Percentiles rank a stretch among this genome's conserved stretches.
Conservation (phyloP, 2,113 vertebrate genomes). For the Campylomormyrus tamandua region DNA sequence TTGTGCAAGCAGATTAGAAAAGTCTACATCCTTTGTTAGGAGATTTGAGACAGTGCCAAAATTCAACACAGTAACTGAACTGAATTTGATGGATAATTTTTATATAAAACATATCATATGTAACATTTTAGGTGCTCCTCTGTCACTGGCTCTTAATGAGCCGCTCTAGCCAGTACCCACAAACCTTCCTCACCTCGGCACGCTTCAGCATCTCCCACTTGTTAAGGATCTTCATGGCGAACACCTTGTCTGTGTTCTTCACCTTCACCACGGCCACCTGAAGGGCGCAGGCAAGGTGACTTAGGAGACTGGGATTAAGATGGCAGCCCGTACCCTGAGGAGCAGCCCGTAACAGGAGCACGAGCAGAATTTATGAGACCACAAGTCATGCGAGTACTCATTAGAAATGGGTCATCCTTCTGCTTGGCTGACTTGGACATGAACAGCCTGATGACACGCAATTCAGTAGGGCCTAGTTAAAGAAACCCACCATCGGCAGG, state of each 20-base stretch:
- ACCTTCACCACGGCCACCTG: constrained; percentile 98
- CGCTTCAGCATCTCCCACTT: constrained; percentile 99
- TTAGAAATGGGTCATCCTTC: not conserved
- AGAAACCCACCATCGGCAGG: not conserved
- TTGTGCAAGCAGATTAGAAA: not conserved
- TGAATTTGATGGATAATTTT: not conserved
- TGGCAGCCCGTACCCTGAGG: not conserved
- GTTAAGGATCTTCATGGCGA: constrained; percentile 98
- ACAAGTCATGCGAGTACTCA: not conserved
- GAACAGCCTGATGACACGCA: not conserved
- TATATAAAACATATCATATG: not conserved
- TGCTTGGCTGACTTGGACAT: not conserved
- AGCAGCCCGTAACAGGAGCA: not conserved
- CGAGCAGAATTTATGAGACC: not conserved
- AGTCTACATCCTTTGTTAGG: not conserved
- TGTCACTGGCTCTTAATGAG: not conserved
- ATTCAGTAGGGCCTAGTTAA: not conserved
- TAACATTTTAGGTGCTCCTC: not conserved
- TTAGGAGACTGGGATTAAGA: not conserved
- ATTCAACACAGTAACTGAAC: not conserved
- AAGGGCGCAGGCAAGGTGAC: constrained; percentile 14
- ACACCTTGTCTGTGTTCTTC: constrained; percentile 92
- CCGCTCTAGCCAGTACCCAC: not conserved
- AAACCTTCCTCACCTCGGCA: constrained; percentile 74
- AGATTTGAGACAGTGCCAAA: not conserved